Percentiles rank a stretch among this genome's conserved stretches.
phyloP scores from a whole-genome alignment of 1,140 invertebrate genomes.

The Asbolus verrucosus region DNA sequence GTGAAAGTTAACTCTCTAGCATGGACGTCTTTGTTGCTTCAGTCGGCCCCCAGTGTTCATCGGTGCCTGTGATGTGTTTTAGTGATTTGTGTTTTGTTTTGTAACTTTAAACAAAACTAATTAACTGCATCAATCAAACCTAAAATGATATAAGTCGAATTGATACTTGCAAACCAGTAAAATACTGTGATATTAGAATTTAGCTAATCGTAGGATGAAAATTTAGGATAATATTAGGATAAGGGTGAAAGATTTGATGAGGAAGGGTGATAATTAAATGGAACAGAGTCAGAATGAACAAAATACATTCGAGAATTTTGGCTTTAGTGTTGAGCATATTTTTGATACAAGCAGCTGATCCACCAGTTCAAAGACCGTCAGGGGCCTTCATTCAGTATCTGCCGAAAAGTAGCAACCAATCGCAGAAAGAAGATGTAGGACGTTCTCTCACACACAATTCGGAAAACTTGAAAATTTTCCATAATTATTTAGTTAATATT shows the following conservation, averaged over 20 bases:
- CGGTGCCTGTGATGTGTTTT: conserved; percentile 58
- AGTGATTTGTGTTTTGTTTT: conserved; percentile 53
- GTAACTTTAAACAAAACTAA: conserved; percentile 37
- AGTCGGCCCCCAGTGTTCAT: conserved; percentile 60
- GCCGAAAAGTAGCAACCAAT: conserved; percentile 5
- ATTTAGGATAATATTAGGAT: conserved; percentile 10
- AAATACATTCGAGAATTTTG: conserved; percentile 62
- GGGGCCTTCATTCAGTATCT: conserved; percentile 51
- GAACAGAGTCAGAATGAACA: conserved; percentile 63
- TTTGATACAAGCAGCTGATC: conserved; percentile 63
- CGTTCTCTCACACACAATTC: neutral
- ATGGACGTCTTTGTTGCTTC: conserved; percentile 50
- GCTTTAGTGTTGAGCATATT: conserved; percentile 63
- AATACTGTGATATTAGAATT: conserved; percentile 32
- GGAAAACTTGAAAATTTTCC: conserved; percentile 44
- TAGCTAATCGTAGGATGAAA: conserved; percentile 30
- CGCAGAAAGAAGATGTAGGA: neutral
- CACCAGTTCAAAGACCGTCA: conserved; percentile 56
- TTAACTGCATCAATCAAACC: conserved; percentile 22
- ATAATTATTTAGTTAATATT: conserved; percentile 47
- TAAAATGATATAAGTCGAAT: conserved; percentile 23
- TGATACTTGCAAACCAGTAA: conserved; percentile 3
- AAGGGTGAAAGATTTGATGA: neutral
- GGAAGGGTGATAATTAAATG: conserved; percentile 56
- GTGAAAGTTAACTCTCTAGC: conserved; percentile 62